Conservation (phyloP, 1,140 invertebrate genomes). For the Panagrolaimus sp. region DNA sequence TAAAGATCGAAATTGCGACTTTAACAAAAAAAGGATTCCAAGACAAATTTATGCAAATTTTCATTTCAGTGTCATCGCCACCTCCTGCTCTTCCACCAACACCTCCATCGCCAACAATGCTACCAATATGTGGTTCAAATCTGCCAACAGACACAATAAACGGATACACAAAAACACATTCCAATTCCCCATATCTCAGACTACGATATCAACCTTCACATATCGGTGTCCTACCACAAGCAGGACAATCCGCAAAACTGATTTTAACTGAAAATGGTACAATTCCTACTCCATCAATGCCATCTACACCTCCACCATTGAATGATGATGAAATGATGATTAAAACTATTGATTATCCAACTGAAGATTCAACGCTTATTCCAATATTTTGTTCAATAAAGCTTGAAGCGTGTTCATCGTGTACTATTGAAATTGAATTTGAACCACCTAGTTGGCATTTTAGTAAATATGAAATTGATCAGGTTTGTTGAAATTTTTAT, state of each 20-base stretch:
- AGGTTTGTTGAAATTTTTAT: slow-evolving; percentile 16
- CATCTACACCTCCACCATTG: background rate
- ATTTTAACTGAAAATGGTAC: slow-evolving; percentile 5
- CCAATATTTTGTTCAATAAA: slow-evolving; percentile 20
- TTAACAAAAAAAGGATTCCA: too few relatives aligned
- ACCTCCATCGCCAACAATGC: background rate
- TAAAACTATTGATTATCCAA: background rate
- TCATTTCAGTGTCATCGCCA: too few relatives aligned
- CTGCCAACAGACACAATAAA: background rate
- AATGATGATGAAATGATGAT: too few relatives aligned
- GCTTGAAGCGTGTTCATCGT: slow-evolving; percentile 37
- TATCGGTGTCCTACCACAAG: background rate
- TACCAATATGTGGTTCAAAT: background rate
- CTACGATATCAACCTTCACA: background rate
- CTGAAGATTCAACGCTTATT: background rate
- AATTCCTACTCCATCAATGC: background rate
- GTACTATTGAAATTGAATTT: slow-evolving; percentile 26
- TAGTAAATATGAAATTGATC: background rate
- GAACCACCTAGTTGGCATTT: background rate
- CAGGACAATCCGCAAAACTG: background rate
- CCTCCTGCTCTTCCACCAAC: background rate
- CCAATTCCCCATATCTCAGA: background rate
- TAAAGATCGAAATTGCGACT: too few relatives aligned
- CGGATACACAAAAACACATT: background rate
- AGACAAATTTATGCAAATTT: too few relatives aligned